Evolutionary conservation across 2,888 invertebrate species (phyloP).

Genomic region (Trichopria drosophilae): DNA sequence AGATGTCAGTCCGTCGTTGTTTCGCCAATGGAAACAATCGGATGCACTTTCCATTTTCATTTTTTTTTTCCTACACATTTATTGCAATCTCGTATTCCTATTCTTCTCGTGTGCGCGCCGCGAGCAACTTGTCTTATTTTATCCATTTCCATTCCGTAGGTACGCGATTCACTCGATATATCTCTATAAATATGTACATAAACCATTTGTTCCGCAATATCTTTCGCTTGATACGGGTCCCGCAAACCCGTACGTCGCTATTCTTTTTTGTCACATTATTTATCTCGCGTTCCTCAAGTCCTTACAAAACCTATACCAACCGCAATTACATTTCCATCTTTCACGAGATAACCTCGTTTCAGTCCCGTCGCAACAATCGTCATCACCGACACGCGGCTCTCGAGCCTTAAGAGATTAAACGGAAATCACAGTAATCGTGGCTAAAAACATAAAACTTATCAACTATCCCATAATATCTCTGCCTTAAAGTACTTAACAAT

Average conservation of each 20-base stretch:
- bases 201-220: no score
- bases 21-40: constrained; percentile 44
- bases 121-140: no score
- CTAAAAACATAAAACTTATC: constrained; percentile 31
- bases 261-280: constrained; percentile 20
- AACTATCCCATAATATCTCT: no score
- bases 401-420: constrained; percentile 33
- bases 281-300: constrained; percentile 20
- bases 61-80: background rate
- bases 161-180: no score
- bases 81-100: background rate
- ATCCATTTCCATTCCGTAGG: no score
- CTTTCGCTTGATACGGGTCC: constrained; percentile 3
- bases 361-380: no score
- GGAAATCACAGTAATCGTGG: constrained; percentile 46
- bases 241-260: no score
- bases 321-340: constrained; percentile 9
- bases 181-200: no score
- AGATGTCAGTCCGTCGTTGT: constrained; percentile 38
- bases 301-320: constrained; percentile 18
- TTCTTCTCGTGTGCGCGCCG: no score
- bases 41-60: constrained; percentile 32
- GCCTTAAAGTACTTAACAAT: no score
- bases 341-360: constrained; percentile 17
- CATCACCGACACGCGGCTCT: no score